Evolutionary conservation across 64 coral and sea anemone genomes (phyloP), one percentile per base, ranked within the genome.

Genomic region (Actinia tenebrosa): DNA sequence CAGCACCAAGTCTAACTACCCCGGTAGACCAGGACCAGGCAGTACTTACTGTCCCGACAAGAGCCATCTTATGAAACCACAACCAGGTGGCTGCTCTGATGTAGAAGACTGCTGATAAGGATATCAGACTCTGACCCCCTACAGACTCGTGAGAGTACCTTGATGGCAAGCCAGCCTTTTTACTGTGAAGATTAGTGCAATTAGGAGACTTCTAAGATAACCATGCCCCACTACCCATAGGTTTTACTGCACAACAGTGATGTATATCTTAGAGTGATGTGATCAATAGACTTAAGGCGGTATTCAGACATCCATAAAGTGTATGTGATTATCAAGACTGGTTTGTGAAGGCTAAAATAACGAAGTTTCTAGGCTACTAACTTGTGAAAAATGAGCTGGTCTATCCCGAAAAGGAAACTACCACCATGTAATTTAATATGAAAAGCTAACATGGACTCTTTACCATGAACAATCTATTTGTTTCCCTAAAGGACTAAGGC

Each of bases 301-400:
- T 75, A 75, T 75, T 75, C 69, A 75, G 69, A 42, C 69, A 13
- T 30, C 69, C 26, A 75, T 30, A 30, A n/a, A 66, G n/a, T 14
- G 23, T 27, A 5, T 75, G 26, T 26, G 69, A 75, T 42, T 75
- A 75, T 75, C 69, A 75, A 75, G 47, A 25, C 26, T 30, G 69
- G 69, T 43, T 75, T 26, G 69, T 5, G 4, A 75, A 75, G 27
- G 42, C 69, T 75, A 75, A 16, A 75, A 75, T 75, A 75, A 75
- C 13, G 26, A 75, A 75, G 69, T 75, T 75, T 75, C 69, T 75
- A 75, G 69, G 69, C 10, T 75, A 75, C 69, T 75, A 75, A 75
- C 69, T 75, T 75, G 69, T 16, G 69, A 5, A 75, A 75, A 75
- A 75, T 75, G 25, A 75, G 27, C 69, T 14, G 27, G 69, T 75